Evolutionary conservation across 1,140 invertebrate species (phyloP).

Genomic region (Bombus impatiens): DNA sequence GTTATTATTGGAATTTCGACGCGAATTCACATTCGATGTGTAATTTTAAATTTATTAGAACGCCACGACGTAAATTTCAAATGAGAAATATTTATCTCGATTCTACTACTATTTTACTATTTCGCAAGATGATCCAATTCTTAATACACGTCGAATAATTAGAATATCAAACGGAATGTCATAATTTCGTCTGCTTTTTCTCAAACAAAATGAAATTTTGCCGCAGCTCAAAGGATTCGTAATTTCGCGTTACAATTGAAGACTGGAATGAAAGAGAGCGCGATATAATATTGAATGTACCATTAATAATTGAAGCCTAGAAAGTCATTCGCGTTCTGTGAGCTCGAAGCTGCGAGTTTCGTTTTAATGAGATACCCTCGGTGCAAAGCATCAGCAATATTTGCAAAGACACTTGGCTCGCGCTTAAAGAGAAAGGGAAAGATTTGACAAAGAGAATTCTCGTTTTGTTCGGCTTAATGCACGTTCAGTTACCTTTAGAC

Average conservation of each 20-base stretch:
- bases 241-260: background rate
- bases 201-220: background rate
- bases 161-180: background rate
- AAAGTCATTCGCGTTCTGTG: background rate
- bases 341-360: background rate
- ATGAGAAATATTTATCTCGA: no score
- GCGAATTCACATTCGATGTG: no score
- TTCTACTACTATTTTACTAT: no score
- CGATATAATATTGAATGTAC: background rate
- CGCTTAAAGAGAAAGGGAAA: background rate
- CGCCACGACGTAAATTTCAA: no score
- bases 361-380: background rate
- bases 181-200: background rate
- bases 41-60: no score
- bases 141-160: no score
- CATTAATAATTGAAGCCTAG: background rate
- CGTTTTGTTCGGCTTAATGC: constrained; percentile 1
- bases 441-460: background rate
- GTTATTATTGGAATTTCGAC: no score
- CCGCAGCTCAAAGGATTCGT: background rate
- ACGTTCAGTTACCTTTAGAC: background rate
- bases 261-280: background rate
- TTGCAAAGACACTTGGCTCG: background rate
- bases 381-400: constrained; percentile 4
- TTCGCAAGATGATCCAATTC: no score